Conservation (phyloP, 2,888 invertebrate species). For the Drosophila suboccidentalis region DNA sequence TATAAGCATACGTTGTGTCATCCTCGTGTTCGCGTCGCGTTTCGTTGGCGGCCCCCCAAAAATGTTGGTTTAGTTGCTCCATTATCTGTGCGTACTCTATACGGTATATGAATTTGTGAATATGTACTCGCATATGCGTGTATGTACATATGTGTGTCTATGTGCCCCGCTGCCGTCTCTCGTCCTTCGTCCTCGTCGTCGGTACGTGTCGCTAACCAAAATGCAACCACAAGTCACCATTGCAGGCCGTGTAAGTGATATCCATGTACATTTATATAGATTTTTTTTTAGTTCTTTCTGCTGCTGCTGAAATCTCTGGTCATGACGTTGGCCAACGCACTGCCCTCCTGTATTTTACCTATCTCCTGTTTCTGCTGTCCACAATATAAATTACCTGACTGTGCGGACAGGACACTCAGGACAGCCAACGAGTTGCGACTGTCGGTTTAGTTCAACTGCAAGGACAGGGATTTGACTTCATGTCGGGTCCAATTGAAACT, state of each 20-base stretch:
- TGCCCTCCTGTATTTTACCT: not conserved
- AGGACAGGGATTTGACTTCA: constrained; percentile 38
- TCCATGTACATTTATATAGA: constrained; percentile 51
- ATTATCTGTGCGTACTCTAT: constrained; percentile 56
- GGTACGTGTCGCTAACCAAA: constrained; percentile 46
- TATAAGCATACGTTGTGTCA: constrained; percentile 25
- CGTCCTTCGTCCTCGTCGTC: constrained; percentile 16
- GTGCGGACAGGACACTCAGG: constrained; percentile 26
- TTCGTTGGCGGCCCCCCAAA: constrained; percentile 35
- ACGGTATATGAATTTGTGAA: constrained; percentile 7
- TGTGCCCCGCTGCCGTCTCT: constrained; percentile 10
- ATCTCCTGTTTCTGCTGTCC: constrained; percentile 15
- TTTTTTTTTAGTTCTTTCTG: constrained; percentile 49
- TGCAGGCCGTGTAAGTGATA: constrained; percentile 68
- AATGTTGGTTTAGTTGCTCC: constrained; percentile 71
- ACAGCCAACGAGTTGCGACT: constrained; percentile 20
- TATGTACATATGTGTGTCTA: not conserved
- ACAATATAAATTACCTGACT: constrained; percentile 57
- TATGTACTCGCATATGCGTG: constrained; percentile 7
- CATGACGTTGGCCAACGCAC: constrained; percentile 35
- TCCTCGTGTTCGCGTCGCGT: constrained; percentile 35
- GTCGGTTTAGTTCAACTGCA: constrained; percentile 18
- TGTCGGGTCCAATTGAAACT: constrained; percentile 35
- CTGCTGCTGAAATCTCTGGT: constrained; percentile 38
- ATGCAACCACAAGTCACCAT: constrained; percentile 38